Conservation (phyloP, 2,888 invertebrate genomes). For the Scelioninae gen. 1 region DNA sequence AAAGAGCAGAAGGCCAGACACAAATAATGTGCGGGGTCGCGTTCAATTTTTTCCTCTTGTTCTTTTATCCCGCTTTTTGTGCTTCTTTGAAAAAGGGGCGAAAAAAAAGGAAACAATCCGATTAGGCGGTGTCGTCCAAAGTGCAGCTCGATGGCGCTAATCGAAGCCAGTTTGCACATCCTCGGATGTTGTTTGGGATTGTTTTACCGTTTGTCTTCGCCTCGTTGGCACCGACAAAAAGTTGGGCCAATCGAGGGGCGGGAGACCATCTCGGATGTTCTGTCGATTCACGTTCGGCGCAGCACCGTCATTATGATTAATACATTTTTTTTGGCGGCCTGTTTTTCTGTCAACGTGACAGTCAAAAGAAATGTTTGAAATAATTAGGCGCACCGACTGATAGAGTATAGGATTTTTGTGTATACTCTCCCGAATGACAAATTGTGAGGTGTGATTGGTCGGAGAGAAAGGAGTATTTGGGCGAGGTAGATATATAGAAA, state of each 20-base stretch:
- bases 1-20: conserved; percentile 74
- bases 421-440: conserved; percentile 26
- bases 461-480: conserved; percentile 8
- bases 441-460: conserved; percentile 46
- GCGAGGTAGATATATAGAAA: not conserved
- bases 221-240: conserved; percentile 56
- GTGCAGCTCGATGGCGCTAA: conserved; percentile 49
- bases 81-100: not conserved
- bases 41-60: conserved; percentile 7
- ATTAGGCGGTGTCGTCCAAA: conserved; percentile 28
- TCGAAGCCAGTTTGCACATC: conserved; percentile 38
- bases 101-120: conserved; percentile 19
- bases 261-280: conserved; percentile 8
- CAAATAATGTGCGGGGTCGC: conserved; percentile 39
- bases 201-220: conserved; percentile 61
- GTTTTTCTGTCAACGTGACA: conserved; percentile 48
- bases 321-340: conserved; percentile 43
- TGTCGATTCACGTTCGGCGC: conserved; percentile 52
- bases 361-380: conserved; percentile 37
- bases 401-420: conserved; percentile 6
- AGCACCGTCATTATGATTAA: conserved; percentile 64
- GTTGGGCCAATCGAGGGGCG: conserved; percentile 17
- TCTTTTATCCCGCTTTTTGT: conserved; percentile 4
- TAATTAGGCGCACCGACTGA: conserved; percentile 33
- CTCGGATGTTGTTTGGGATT: no score